phyloP scores from a whole-genome alignment of 2,113 vertebrate genomes.

The Cyprinus carpio region DNA sequence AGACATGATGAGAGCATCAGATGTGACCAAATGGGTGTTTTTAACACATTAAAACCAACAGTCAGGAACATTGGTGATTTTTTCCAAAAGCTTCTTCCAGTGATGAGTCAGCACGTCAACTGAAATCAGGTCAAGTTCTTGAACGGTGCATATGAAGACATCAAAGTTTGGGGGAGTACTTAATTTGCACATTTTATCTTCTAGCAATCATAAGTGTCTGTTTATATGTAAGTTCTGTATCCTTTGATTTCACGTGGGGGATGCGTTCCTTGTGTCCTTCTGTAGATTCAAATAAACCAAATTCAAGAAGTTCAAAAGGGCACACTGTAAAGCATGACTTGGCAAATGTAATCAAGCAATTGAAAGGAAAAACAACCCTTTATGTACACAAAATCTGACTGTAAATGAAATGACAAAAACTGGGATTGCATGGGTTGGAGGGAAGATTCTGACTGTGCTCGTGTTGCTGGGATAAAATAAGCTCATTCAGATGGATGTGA shows the following conservation, averaged over 20 bases:
- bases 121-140: slow-evolving; percentile 56
- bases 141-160: slow-evolving; percentile 45
- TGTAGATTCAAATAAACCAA: slow-evolving; percentile 23
- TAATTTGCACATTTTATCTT: slow-evolving; percentile 26
- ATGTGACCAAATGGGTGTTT: slow-evolving; percentile 60
- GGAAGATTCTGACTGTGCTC: not conserved
- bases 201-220: slow-evolving; percentile 45
- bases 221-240: slow-evolving; percentile 47
- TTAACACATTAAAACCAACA: slow-evolving; percentile 58
- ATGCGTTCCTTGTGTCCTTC: slow-evolving; percentile 22
- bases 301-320: not conserved
- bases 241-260: slow-evolving; percentile 71
- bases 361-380: not conserved
- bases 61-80: slow-evolving; percentile 39
- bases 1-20: slow-evolving; percentile 61
- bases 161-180: not conserved
- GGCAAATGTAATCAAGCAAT: not conserved
- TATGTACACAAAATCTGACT: not conserved
- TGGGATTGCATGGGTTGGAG: not conserved
- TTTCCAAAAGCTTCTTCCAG: not conserved
- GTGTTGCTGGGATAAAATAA: slow-evolving; percentile 5
- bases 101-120: slow-evolving; percentile 39
- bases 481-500: slow-evolving; percentile 21
- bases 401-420: not conserved
- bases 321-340: not conserved